A percentile compares a stretch with the other conserved stretches of the same genome.
Conservation (phyloP, 2,888 invertebrate species). For the Stenchaetothrips biformis region DNA sequence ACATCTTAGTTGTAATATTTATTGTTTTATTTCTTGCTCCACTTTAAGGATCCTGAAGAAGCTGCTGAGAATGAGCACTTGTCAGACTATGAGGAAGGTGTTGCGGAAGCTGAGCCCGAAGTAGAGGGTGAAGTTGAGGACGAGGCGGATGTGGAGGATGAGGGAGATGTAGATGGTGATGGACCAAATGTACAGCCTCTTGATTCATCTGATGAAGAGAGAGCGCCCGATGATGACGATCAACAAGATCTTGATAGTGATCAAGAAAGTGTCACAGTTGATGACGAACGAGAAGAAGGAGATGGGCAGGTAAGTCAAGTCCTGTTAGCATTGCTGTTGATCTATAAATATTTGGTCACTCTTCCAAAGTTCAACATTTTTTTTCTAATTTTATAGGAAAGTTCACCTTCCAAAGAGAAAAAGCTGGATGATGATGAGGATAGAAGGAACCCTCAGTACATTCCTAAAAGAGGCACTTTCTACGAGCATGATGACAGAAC, state of each 20-base stretch:
- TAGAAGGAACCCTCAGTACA: constrained; percentile 92
- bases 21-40: background rate
- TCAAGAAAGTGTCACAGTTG: constrained; percentile 49
- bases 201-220: constrained; percentile 50
- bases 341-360: background rate
- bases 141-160: constrained; percentile 31
- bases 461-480: constrained; percentile 91
- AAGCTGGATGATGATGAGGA: constrained; percentile 91
- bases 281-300: constrained; percentile 62
- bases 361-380: constrained; percentile 35
- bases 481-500: constrained; percentile 94
- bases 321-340: constrained; percentile 11
- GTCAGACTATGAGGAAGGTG: background rate
- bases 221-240: constrained; percentile 30
- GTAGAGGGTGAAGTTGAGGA: constrained; percentile 43
- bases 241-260: constrained; percentile 30
- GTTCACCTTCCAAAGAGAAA: constrained; percentile 51
- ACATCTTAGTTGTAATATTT: background rate
- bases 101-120: constrained; percentile 39
- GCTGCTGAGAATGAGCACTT: background rate
- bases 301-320: constrained; percentile 58
- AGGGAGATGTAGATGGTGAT: constrained; percentile 36
- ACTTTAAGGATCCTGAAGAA: background rate
- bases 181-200: constrained; percentile 32
- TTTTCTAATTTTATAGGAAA: constrained; percentile 44